phyloP scores from a whole-genome alignment of 1,140 invertebrate species.

The Vanessa atalanta region DNA sequence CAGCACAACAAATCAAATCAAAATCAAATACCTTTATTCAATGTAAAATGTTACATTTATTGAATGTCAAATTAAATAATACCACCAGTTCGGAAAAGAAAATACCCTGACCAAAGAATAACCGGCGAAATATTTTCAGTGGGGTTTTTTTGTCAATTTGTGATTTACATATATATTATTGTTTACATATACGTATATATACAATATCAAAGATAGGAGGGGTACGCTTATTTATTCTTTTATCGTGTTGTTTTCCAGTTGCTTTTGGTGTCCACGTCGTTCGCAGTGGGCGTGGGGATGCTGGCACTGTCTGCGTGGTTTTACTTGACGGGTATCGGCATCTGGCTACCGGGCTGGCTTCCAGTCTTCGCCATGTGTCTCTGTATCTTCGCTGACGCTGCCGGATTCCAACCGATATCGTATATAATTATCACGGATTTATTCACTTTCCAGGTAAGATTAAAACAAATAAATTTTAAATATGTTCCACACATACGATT shows the following conservation, averaged over 20 bases:
- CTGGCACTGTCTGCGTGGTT: constrained; percentile 63
- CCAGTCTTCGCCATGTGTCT: constrained; percentile 68
- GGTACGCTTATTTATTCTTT: background rate
- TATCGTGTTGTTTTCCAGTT: constrained; percentile 48
- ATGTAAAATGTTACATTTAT: too few relatives aligned
- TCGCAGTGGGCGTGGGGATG: constrained; percentile 68
- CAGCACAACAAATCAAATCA: too few relatives aligned
- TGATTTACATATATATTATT: too few relatives aligned
- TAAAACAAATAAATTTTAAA: background rate
- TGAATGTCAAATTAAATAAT: too few relatives aligned
- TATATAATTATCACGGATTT: constrained; percentile 73
- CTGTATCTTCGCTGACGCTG: constrained; percentile 70
- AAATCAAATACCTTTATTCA: too few relatives aligned
- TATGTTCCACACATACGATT: too few relatives aligned
- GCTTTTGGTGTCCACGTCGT: constrained; percentile 63
- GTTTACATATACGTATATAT: too few relatives aligned
- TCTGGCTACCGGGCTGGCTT: constrained; percentile 68
- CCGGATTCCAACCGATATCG: constrained; percentile 71
- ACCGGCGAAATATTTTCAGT: too few relatives aligned
- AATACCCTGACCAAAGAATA: too few relatives aligned
- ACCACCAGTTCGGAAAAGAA: too few relatives aligned
- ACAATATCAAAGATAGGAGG: too few relatives aligned
- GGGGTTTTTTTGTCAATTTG: too few relatives aligned
- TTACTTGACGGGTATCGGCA: constrained; percentile 55
- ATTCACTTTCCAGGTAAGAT: constrained; percentile 69